Evolutionary conservation across 2,113 vertebrate genomes (phyloP), one percentile per base, ranked within the genome.

Genomic region (Copsychus sechellarum): DNA sequence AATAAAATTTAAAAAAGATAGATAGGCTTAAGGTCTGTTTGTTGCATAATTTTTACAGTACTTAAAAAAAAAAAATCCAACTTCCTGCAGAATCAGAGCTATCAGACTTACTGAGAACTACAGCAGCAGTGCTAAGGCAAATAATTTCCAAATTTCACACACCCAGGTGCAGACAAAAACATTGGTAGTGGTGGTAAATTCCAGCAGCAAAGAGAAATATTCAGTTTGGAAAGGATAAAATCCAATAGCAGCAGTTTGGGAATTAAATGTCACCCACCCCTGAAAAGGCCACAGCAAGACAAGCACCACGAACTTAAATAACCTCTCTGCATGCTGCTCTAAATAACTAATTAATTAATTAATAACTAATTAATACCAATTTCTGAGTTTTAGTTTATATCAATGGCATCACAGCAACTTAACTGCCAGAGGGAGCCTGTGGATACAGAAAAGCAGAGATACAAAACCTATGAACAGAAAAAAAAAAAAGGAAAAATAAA

Each of bases 101-200:
- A 4, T 20, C 12, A 65, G 7, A 53, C 5, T 47, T 7, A 0
- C 0, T 10, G 16, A 1, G 33, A 18, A 11, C 23, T 2, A 33
- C 8, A 91, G 54, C 47, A 83, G n/a, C 74, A 33, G 7, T 9
- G 62, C 43, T 56, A 70, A 73, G 67, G 86, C 77, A 94, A 91
- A 54, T 6, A 0, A 50, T 20, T 74, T 14, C 61, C 38, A 71
- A 78, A 26, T 50, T 47, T 29, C 6, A 28, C 0, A 1, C 1
- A 21, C 0, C 10, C 12, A 65, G 53, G 13, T 16, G 53, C 8
- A n/a, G 22, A n/a, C 8, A 81, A n/a, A 84, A 67, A 45, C 11
- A 34, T 19, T 9, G 24, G 33, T 4, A 20, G 38, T 26, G 40
- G n/a, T 6, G 17, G 66, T 14, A 64, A 93, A 86, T 2, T 45